Percentiles rank a stretch among this genome's conserved stretches.
Evolutionary conservation across 1,140 invertebrate genomes (phyloP).

Genomic region (Drosophila lini): DNA sequence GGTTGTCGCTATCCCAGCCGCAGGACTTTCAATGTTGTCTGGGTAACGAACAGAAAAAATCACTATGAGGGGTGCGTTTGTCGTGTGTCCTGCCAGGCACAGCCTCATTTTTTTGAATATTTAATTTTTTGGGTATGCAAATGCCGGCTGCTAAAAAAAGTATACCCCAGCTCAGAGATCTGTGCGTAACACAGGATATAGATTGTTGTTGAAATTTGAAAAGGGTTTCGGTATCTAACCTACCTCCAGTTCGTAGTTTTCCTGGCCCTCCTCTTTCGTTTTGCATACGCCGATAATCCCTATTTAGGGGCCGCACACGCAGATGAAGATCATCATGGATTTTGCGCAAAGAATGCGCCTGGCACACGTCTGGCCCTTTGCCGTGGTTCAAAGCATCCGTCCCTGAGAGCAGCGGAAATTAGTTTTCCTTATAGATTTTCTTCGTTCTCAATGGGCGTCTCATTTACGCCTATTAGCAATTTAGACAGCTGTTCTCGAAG

Average conservation of each 20-base stretch:
- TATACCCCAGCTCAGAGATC: constrained; percentile 47
- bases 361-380: constrained; percentile 63
- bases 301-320: constrained; percentile 68
- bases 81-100: constrained; percentile 79
- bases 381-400: constrained; percentile 18
- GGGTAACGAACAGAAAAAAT: constrained; percentile 68
- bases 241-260: constrained; percentile 53
- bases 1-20: constrained; percentile 66
- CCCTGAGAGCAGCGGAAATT: constrained; percentile 66
- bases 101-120: constrained; percentile 68
- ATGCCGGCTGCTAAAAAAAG: constrained; percentile 66
- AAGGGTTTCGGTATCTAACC: constrained; percentile 64
- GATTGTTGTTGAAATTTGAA: constrained; percentile 56
- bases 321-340: constrained; percentile 50
- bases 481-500: constrained; percentile 61
- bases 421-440: constrained; percentile 59
- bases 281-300: constrained; percentile 63
- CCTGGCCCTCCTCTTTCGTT: constrained; percentile 27
- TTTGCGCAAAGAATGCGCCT: constrained; percentile 72
- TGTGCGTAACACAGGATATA: constrained; percentile 20
- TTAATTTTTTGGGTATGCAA: constrained; percentile 72
- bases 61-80: constrained; percentile 63
- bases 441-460: constrained; percentile 61
- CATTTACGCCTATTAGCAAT: constrained; percentile 78
- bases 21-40: constrained; percentile 67